phyloP scores from a whole-genome alignment of 1,140 invertebrate genomes.

The Panagrolaimus sp. region DNA sequence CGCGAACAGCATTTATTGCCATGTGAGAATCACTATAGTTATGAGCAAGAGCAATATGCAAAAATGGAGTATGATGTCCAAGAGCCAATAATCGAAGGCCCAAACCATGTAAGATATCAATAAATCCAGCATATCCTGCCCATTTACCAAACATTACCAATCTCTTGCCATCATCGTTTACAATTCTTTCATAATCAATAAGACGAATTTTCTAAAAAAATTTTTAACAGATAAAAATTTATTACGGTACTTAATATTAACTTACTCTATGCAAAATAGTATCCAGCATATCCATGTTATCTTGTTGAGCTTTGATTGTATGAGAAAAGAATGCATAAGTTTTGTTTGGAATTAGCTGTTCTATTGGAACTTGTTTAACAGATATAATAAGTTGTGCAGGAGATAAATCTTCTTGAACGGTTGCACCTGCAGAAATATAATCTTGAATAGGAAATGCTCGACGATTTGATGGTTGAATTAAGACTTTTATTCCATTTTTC shows the following conservation, averaged over 20 bases:
- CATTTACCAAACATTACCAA: conserved; percentile 98
- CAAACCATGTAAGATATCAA: conserved; percentile 93
- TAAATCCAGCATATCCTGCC: conserved; percentile 95
- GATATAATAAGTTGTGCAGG: conserved; percentile 85
- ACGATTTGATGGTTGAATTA: conserved; percentile 94
- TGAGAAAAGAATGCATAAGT: conserved; percentile 99
- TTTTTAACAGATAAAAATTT: background rate
- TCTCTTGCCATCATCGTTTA: conserved; percentile 77
- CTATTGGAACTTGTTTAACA: conserved; percentile 93
- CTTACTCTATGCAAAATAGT: conserved; percentile 81
- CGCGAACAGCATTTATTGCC: conserved; percentile 89
- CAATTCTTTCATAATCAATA: conserved; percentile 93
- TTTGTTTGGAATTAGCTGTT: conserved; percentile 83
- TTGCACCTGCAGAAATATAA: conserved; percentile 80
- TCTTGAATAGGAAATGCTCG: conserved; percentile 92
- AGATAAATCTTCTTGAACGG: conserved; percentile 89
- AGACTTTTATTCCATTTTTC: conserved; percentile 74
- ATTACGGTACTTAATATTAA: conserved; percentile 2
- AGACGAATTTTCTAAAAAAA: conserved; percentile 78
- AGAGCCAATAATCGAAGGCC: conserved; percentile 84
- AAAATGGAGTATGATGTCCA: conserved; percentile 97
- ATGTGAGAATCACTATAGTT: conserved; percentile 95
- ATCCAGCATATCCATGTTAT: conserved; percentile 93
- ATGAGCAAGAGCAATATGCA: conserved; percentile 95
- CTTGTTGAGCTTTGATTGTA: conserved; percentile 96